phyloP scores from a whole-genome alignment of 2,113 vertebrate species.

The Eidolon helvum region DNA sequence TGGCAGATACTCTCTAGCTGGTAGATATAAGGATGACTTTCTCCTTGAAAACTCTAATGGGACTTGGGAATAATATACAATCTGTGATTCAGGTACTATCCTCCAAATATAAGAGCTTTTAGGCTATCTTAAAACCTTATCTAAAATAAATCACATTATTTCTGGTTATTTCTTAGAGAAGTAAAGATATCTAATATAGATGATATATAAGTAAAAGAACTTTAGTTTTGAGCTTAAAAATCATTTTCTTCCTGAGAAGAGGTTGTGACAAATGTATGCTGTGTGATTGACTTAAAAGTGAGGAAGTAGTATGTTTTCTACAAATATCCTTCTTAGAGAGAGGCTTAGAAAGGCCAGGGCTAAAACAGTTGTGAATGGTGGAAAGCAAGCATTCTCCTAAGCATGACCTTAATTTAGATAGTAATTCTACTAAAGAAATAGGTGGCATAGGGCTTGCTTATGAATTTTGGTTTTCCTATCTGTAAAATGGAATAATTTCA shows the following conservation, averaged over 20 bases:
- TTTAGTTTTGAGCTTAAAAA: slow-evolving; percentile 69
- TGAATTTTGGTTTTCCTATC: background rate
- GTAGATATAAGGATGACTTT: slow-evolving; percentile 83
- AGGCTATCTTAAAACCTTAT: slow-evolving; percentile 71
- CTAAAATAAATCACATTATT: slow-evolving; percentile 74
- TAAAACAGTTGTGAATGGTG: background rate
- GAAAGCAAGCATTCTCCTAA: background rate
- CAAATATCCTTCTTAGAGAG: background rate
- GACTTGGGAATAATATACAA: slow-evolving; percentile 83
- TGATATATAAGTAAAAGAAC: slow-evolving; percentile 64
- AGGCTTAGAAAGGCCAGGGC: background rate
- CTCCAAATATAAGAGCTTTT: slow-evolving; percentile 78
- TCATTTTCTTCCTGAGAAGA: slow-evolving; percentile 69
- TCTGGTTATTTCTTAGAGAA: slow-evolving; percentile 61
- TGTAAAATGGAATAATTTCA: background rate
- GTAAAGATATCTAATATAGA: slow-evolving; percentile 66
- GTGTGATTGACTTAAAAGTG: background rate
- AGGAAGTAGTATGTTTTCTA: background rate
- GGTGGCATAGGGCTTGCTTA: background rate
- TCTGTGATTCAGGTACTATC: slow-evolving; percentile 77
- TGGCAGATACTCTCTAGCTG: slow-evolving; percentile 79
- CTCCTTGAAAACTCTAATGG: slow-evolving; percentile 86
- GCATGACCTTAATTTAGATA: background rate
- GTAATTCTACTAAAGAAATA: background rate
- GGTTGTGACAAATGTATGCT: slow-evolving; percentile 50